Conservation (phyloP, 2,888 invertebrate species). For the Adelphocoris suturalis region DNA sequence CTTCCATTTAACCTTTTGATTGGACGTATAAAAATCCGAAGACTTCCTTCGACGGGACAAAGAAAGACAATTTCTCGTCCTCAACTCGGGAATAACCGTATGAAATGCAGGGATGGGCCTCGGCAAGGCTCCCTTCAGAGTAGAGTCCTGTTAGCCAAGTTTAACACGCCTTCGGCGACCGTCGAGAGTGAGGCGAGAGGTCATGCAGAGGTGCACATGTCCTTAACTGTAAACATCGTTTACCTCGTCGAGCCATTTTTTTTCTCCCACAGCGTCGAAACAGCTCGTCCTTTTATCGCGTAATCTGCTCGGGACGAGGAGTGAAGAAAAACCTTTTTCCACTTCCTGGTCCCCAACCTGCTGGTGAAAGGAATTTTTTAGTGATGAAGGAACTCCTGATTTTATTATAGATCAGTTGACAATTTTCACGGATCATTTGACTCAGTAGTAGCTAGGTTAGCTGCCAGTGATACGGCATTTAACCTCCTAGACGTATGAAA, state of each 20-base stretch:
- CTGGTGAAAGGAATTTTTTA: not conserved
- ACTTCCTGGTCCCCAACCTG: not conserved
- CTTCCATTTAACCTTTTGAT: not conserved
- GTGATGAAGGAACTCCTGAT: slow-evolving; percentile 27
- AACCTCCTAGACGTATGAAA: too few species aligned
- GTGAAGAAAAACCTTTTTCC: not conserved
- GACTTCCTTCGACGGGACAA: not conserved
- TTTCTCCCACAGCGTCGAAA: not conserved
- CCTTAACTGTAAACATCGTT: slow-evolving; percentile 39
- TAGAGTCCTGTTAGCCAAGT: slow-evolving; percentile 49
- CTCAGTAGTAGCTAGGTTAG: not conserved
- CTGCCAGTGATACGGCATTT: too few species aligned
- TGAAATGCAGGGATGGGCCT: slow-evolving; percentile 26
- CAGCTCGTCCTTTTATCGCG: slow-evolving; percentile 4
- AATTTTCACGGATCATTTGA: not conserved
- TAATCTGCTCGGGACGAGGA: not conserved
- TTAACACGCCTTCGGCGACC: slow-evolving; percentile 32
- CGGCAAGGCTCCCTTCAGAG: not conserved
- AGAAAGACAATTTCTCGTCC: slow-evolving; percentile 15
- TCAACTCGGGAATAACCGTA: slow-evolving; percentile 12
- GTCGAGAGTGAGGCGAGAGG: slow-evolving; percentile 17
- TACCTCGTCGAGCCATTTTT: slow-evolving; percentile 19
- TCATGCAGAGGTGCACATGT: slow-evolving; percentile 42
- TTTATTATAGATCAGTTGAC: not conserved
- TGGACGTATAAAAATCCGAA: not conserved